Evolutionary conservation across 1,140 invertebrate species (phyloP).

Genomic region (Metopolophium dirhodum): DNA sequence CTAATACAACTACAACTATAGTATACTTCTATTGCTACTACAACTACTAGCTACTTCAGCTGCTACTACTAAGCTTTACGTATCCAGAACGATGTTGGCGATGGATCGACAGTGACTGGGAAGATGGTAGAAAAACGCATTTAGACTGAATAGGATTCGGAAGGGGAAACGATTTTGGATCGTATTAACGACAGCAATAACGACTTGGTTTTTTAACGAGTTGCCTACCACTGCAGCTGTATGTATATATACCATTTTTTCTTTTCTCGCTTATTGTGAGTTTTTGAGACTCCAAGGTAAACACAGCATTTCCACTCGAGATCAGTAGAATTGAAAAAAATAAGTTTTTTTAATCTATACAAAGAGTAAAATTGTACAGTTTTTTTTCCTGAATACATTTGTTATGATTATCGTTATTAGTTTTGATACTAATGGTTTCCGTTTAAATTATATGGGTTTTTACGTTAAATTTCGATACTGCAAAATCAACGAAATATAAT

Average conservation of each 20-base stretch:
- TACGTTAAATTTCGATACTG: not conserved
- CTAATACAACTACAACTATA: not conserved
- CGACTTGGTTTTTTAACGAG: constrained; percentile 50
- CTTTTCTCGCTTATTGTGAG: not conserved
- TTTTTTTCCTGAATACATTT: not conserved
- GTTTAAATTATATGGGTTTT: not conserved
- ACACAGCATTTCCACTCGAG: constrained; percentile 28
- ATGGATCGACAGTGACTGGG: not conserved
- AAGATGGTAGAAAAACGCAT: constrained; percentile 26
- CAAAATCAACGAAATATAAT: not conserved
- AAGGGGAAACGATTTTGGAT: constrained; percentile 47
- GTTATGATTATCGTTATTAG: not conserved
- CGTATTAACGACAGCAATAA: constrained; percentile 52
- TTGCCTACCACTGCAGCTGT: not conserved
- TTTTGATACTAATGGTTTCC: not conserved
- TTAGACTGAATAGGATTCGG: constrained; percentile 46
- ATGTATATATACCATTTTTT: not conserved
- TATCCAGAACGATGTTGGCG: constrained; percentile 6
- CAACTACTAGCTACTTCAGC: not conserved
- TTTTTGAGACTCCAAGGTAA: not conserved
- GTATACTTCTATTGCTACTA: not conserved
- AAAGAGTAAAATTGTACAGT: not conserved
- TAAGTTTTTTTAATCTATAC: not conserved
- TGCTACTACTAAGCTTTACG: not conserved
- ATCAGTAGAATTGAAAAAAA: not conserved